Percentiles rank a stretch among this genome's conserved stretches.
Conservation (phyloP, 1,140 invertebrate genomes). For the Adelges cooleyi region DNA sequence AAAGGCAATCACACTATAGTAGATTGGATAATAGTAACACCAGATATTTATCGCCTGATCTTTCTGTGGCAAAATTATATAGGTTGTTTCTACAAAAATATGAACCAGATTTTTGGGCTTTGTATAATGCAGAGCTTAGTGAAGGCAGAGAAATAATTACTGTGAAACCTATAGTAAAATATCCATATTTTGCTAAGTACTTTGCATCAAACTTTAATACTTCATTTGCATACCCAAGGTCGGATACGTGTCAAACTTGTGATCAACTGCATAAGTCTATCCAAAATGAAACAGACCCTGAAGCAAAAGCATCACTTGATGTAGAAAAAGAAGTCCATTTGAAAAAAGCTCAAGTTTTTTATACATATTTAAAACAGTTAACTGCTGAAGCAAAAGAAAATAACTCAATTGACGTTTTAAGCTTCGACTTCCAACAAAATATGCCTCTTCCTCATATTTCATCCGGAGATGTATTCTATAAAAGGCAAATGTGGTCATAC, state of each 20-base stretch:
- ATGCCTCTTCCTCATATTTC: neutral
- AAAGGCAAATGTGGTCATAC: neutral
- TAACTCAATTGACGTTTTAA: neutral
- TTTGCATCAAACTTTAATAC: neutral
- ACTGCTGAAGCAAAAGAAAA: neutral
- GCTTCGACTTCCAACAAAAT: neutral
- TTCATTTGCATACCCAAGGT: neutral
- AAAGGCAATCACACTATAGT: neutral
- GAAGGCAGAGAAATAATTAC: too few relatives aligned
- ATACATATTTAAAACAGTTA: neutral
- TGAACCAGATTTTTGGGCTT: neutral
- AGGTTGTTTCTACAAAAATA: neutral
- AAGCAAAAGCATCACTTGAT: neutral
- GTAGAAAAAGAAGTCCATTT: neutral
- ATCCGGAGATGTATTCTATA: neutral
- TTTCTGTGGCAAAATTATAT: neutral
- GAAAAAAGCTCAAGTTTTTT: neutral
- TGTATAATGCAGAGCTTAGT: neutral
- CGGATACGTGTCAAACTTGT: neutral
- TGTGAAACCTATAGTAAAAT: neutral
- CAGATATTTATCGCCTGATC: neutral
- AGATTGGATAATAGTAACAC: neutral
- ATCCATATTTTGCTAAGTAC: neutral
- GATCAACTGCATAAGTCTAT: constrained; percentile 2
- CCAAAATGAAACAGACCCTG: neutral